Percentiles rank a stretch among this genome's conserved stretches.
These are phyloP conservation scores for Colostygia pectinataria DNA, from an alignment of 2,888 invertebrate species.

Conservation along the genomic window DNA sequence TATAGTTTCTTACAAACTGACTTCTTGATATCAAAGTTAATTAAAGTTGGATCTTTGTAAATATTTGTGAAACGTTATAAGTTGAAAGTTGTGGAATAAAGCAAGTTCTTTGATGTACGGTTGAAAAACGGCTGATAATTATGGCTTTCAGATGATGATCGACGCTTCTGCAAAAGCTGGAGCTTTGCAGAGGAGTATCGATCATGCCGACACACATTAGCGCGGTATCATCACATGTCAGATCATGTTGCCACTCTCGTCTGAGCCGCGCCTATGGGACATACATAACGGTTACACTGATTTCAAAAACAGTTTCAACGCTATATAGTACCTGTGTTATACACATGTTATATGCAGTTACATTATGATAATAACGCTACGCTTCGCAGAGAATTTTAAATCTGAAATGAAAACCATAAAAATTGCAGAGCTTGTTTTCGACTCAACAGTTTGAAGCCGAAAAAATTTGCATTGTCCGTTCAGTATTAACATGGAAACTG, in stretches of 20 bases:
- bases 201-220: constrained; percentile 65
- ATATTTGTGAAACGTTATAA: not conserved
- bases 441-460: constrained; percentile 23
- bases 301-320: not conserved
- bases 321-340: not conserved
- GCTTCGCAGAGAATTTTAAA: too few species aligned
- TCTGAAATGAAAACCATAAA: constrained; percentile 4
- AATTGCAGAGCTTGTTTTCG: constrained; percentile 7
- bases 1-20: constrained; percentile 1
- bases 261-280: constrained; percentile 44
- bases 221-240: constrained; percentile 67
- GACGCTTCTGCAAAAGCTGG: not conserved
- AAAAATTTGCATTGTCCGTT: constrained; percentile 30
- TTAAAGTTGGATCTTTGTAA: not conserved
- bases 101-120: too few species aligned
- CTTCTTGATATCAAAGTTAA: not conserved
- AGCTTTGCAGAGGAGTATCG: constrained; percentile 48
- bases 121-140: too few species aligned
- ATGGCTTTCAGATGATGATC: too few species aligned
- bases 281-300: not conserved
- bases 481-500: constrained; percentile 41
- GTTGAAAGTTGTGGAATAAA: too few species aligned
- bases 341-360: too few species aligned
- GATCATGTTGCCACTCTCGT: constrained; percentile 50
- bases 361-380: too few species aligned